phyloP scores from a whole-genome alignment of 2,888 invertebrate genomes.

The Epinotia brunnichana region DNA sequence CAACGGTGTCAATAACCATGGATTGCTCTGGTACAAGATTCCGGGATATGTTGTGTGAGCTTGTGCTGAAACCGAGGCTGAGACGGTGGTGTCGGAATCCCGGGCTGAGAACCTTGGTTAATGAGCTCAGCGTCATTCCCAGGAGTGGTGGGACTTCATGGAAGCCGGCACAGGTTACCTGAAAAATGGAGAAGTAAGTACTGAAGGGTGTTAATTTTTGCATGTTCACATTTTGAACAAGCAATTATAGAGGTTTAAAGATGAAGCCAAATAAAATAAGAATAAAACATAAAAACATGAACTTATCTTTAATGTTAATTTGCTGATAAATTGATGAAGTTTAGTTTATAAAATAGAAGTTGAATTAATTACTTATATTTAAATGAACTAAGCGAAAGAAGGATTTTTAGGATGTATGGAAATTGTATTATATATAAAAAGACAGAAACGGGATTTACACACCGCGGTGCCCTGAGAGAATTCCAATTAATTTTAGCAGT shows the following conservation, averaged over 20 bases:
- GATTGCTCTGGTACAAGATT: constrained; percentile 65
- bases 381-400: no score
- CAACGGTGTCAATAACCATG: constrained; percentile 66
- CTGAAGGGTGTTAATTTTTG: no score
- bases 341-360: constrained; percentile 8
- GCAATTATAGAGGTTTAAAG: background rate
- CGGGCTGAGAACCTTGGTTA: constrained; percentile 80
- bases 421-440: no score
- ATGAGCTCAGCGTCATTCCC: constrained; percentile 84
- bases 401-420: no score
- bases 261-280: background rate
- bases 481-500: no score
- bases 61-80: constrained; percentile 78
- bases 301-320: constrained; percentile 19
- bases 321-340: background rate
- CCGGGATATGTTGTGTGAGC: constrained; percentile 59
- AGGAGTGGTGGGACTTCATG: constrained; percentile 83
- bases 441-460: no score
- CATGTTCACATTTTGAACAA: background rate
- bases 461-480: no score
- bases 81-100: constrained; percentile 82
- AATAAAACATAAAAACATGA: background rate
- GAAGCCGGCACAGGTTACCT: constrained; percentile 84
- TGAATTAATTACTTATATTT: background rate
- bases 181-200: constrained; percentile 48